Percentiles rank a stretch among this genome's conserved stretches.
Evolutionary conservation across 2,113 vertebrate species (phyloP).

Genomic region (Sapayoa aenigma): DNA sequence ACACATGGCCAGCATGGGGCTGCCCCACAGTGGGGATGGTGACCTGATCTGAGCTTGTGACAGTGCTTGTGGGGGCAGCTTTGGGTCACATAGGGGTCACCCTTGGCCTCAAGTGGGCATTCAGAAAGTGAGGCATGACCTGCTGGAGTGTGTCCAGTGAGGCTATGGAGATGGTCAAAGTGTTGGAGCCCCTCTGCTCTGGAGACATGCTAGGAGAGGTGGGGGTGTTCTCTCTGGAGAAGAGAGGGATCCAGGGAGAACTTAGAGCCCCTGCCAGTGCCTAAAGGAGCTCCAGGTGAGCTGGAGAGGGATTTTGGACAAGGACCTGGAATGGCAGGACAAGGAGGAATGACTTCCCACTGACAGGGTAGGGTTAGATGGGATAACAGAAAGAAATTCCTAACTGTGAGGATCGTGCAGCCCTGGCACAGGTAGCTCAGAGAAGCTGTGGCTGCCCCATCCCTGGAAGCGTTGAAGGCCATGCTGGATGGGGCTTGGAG

Average conservation of each 20-base stretch:
- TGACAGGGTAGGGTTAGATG: neutral
- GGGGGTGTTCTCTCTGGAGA: neutral
- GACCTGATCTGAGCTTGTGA: accelerated
- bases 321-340: neutral
- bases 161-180: neutral
- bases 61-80: accelerated
- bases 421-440: neutral
- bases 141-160: accelerated
- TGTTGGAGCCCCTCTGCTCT: neutral
- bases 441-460: neutral
- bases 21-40: neutral
- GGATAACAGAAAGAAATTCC: accelerated
- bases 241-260: neutral
- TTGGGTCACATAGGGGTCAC: accelerated
- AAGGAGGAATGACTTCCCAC: neutral
- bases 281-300: neutral
- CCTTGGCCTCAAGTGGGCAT: neutral
- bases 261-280: accelerated
- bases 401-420: accelerated
- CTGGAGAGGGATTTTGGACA: neutral
- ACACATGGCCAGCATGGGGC: neutral
- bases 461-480: neutral
- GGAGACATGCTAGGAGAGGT: neutral
- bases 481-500: accelerated
- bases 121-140: accelerated